Evolutionary conservation across 2,888 invertebrate genomes (phyloP), one percentile per base, ranked within the genome.

Genomic region (Theodoxus fluviatilis): DNA sequence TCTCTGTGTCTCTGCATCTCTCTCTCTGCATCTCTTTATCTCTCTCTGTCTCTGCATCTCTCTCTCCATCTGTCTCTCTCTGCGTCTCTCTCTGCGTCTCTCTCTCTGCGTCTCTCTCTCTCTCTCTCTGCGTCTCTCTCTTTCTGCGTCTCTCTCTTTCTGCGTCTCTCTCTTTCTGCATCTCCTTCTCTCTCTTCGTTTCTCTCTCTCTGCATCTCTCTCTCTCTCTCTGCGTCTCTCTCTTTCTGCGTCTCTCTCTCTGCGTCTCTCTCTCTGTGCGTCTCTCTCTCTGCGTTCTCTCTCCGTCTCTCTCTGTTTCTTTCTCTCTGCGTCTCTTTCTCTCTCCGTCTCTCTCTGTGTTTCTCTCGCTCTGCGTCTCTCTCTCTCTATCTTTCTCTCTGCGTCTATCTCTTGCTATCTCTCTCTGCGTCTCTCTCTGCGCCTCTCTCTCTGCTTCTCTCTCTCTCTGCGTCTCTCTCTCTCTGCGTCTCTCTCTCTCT

Each of bases 281-380:
- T 52, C 52, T 52, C 52, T 9, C 31, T n/a, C 31, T 15, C 9
- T 4, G 25, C 55, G 12, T 15, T 55, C 25, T 55, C 25, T 55
- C 55, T 55, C 55, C 31, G 28, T 55, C 55, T 55, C 3, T 55
- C 55, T 55, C 55, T 55, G 28, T 55, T 12, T 55, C 55, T 55
- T 31, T 22, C 55, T 55, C 55, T 55, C 25, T 55, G 12, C 31
- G 6, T 55, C 55, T 55, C 55, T 55, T 31, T 55, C 6, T 55
- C 55, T 55, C 3, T 55, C 55, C 31, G 28, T 55, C 55, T 55
- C 55, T 55, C 28, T 22, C 55, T 22, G 15, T 22, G 28, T 55
- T 31, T 22, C 55, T n/a, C n/a, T n/a, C 55, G 25, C 55, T 55
- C 55, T 55, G 6, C 31, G 28, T 55, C 43, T 43, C 43, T 43